Base-by-base conservation (phyloP, 2,797 vertebrate genomes). In the Galagoides demidoff region DNA sequence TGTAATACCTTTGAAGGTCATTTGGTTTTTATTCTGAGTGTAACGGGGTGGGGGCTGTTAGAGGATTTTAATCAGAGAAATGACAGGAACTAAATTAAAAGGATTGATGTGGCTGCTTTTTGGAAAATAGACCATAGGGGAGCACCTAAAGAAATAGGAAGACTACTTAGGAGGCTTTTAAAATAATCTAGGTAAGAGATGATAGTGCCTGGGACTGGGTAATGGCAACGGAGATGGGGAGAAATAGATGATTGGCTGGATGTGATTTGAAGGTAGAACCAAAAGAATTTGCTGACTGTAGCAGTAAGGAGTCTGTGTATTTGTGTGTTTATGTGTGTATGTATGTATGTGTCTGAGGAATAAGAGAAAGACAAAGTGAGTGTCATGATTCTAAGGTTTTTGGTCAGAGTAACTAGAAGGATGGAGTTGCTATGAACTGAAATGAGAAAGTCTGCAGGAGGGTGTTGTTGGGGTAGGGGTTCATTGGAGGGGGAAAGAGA, bases 381-480 rank as follows among this genome's bases (percentile, higher is more conserved):
- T 77, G 39, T 34, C 22, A 29, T 55, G n/a, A 64, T 22, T 84
- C 10, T 79, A 74, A n/a, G 49, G n/a, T 23, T 70, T 39, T 49
- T 95, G 45, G 52, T 22, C 29, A 81, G 49, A 73, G 76, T 83
- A 78, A n/a, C 73, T 92, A 31, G n/a, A 92, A 82, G 37, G n/a
- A 43, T 25, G 31, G 70, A 83, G 17, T 68, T 83, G 77, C 22
- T 39, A 27, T 87, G 49, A n/a, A 6, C 34, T 66, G 17, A 74
- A 37, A 45, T 82, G 49, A 76, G 31, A 37, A 70, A 76, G 34
- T 59, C 37, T 88, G 3, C 17, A 52, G 77, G 49, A 82, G 49
- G 31, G 9, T 74, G 17, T 27, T 93, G 34, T 82, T 22, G 10
- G 31, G 37, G 20, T 19, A 52, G 17, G 70, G n/a, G 1, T 64